Evolutionary conservation across 1,140 invertebrate genomes (phyloP).

Genomic region (Ruditapes philippinarum): DNA sequence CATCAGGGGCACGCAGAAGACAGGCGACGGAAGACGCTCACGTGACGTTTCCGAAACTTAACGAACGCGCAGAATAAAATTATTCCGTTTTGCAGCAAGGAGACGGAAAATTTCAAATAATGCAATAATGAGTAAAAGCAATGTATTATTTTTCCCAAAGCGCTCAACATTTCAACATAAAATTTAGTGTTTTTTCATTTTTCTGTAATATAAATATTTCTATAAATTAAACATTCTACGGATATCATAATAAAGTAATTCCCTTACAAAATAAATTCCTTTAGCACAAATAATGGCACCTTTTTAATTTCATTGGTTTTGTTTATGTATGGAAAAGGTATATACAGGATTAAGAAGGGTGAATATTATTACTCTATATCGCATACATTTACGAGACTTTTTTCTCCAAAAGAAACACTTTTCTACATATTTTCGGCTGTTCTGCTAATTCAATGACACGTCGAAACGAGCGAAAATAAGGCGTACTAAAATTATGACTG

Average conservation of each 20-base stretch:
- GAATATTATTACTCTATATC: background rate
- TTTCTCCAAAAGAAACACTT: constrained; percentile 19
- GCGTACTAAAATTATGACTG: constrained; percentile 14
- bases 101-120: background rate
- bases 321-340: background rate
- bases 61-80: background rate
- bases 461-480: constrained; percentile 54
- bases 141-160: background rate
- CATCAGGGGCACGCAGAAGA: constrained; percentile 29
- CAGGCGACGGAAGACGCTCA: constrained; percentile 26
- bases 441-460: constrained; percentile 58
- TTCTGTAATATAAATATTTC: background rate
- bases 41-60: constrained; percentile 3
- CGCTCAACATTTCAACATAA: background rate
- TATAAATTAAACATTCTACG: background rate
- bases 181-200: background rate
- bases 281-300: constrained; percentile 2
- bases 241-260: constrained; percentile 14
- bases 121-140: background rate
- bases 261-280: background rate
- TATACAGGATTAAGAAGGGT: background rate
- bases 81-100: background rate
- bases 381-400: constrained; percentile 24
- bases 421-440: background rate
- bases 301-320: constrained; percentile 19